These are phyloP conservation scores for Nasonia vitripennis DNA, from an alignment of 1,140 invertebrate genomes.

Conservation along the genomic window DNA sequence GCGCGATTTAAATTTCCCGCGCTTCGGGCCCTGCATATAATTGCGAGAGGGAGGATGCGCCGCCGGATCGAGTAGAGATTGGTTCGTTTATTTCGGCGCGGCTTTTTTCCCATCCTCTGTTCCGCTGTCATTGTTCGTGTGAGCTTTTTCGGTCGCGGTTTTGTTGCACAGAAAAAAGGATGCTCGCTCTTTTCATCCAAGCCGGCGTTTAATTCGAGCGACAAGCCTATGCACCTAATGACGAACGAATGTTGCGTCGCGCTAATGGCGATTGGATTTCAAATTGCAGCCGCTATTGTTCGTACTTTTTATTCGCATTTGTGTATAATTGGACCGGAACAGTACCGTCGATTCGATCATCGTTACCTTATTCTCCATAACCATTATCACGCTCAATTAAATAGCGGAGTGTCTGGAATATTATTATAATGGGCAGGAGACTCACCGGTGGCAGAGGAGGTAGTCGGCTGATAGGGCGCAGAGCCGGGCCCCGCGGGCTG, in stretches of 20 bases:
- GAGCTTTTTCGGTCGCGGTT: too few species aligned
- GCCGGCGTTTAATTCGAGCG: too few species aligned
- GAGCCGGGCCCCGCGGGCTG: conserved; percentile 69
- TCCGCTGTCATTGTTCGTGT: too few species aligned
- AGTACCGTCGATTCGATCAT: background rate
- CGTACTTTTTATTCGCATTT: background rate
- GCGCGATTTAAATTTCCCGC: conserved; percentile 16
- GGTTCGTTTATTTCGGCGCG: background rate
- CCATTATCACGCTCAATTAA: background rate
- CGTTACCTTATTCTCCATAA: background rate
- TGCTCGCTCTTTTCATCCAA: too few species aligned
- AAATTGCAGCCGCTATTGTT: background rate
- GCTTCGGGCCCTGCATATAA: background rate
- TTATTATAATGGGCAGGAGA: conserved; percentile 50
- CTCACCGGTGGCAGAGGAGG: conserved; percentile 78
- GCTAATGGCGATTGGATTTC: background rate
- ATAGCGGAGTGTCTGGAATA: too few species aligned
- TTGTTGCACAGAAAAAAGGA: too few species aligned
- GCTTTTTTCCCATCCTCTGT: background rate
- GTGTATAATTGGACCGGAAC: background rate
- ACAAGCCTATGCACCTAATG: too few species aligned
- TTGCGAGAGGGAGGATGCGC: too few species aligned
- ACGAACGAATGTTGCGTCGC: too few species aligned
- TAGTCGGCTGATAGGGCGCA: conserved; percentile 79
- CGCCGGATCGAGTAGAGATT: too few species aligned